These are phyloP conservation scores for Fistularia tabacaria DNA, from an alignment of 2,797 vertebrate genomes.

Conservation along the genomic window DNA sequence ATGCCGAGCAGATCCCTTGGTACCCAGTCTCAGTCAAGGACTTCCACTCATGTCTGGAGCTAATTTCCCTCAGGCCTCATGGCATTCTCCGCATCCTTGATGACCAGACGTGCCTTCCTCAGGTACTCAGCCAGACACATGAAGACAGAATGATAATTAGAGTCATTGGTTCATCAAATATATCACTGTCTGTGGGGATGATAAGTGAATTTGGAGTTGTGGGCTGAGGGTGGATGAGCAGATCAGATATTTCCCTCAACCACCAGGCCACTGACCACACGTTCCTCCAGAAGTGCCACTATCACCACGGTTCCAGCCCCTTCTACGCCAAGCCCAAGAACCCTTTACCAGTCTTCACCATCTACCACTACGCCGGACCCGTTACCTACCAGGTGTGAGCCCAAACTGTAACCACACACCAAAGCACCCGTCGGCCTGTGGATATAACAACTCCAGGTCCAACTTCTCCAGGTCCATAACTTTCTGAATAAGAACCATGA, in stretches of 20 bases:
- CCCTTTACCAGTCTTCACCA: slow-evolving; percentile 86
- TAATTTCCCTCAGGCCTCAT: slow-evolving; percentile 81
- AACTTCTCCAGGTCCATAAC: slow-evolving; percentile 84
- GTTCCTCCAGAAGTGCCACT: slow-evolving; percentile 95
- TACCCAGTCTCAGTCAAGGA: slow-evolving; percentile 69
- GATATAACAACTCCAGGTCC: neutral
- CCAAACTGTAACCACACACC: neutral
- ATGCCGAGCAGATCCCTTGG: slow-evolving; percentile 81
- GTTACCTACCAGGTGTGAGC: slow-evolving; percentile 87
- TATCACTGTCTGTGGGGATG: no score
- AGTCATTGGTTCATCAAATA: no score
- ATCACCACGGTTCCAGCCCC: slow-evolving; percentile 82
- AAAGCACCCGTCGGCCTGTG: no score
- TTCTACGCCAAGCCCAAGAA: slow-evolving; percentile 87
- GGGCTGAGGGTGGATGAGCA: neutral
- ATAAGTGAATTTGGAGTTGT: no score
- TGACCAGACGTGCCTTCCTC: slow-evolving; percentile 84
- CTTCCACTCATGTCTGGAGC: slow-evolving; percentile 78
- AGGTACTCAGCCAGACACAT: slow-evolving; percentile 70
- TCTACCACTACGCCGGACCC: slow-evolving; percentile 86
- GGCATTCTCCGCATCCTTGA: slow-evolving; percentile 87
- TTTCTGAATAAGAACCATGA: slow-evolving; percentile 90
- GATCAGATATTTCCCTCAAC: neutral
- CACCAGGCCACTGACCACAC: slow-evolving; percentile 90
- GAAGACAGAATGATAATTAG: no score